Base-by-base conservation (phyloP, 2,797 vertebrate genomes). In the Sphenodon punctatus region DNA sequence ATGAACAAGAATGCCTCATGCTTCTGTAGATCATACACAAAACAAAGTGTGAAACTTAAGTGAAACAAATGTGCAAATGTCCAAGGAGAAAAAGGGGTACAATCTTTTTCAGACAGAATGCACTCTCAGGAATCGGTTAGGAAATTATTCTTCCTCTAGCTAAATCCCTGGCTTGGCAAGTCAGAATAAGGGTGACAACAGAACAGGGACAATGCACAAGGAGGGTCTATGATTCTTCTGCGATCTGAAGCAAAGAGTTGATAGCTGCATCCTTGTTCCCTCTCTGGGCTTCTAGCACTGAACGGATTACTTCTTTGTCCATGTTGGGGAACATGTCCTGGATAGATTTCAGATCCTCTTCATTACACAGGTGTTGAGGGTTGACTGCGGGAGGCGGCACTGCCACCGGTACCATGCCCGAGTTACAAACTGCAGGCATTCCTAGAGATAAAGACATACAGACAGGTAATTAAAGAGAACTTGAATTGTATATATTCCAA, bases 241-340 rank as follows among this genome's bases (percentile, higher is more conserved):
- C 96, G 96, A 99, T 99, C 96, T 98, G 98, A 88, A 99, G 96
- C 88, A 99, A 95, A 8, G 98, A 99, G 94, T 99, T 99, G 95
- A 99, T 97, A 89, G 98, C 98, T 13, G 97, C 97, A 23, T 98
- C 98, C 88, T 97, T 97, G 95, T 97, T 97, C 8, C 98, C 98
- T 61, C 97, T 95, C 92, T 99, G 98, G 22, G 98, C 98, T 59
- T 99, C 98, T 73, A 99, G 94, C 87, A 99, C 98, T 1, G 98
- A 98, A 87, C 97, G 97, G 80, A 99, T 97, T 91, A 99, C 98
- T 92, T 99, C 98, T 66, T 93, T 95, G 89, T 99, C 98, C 94
- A 99, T 95, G 95, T 97, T 98, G 83, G 98, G 98, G 91, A 99
- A 99, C 98, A 99, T 98, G 93, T 99, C 98, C 92, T 97, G 97